Evolutionary conservation across 2,113 vertebrate species (phyloP).

Genomic region (Peromyscus californicus): DNA sequence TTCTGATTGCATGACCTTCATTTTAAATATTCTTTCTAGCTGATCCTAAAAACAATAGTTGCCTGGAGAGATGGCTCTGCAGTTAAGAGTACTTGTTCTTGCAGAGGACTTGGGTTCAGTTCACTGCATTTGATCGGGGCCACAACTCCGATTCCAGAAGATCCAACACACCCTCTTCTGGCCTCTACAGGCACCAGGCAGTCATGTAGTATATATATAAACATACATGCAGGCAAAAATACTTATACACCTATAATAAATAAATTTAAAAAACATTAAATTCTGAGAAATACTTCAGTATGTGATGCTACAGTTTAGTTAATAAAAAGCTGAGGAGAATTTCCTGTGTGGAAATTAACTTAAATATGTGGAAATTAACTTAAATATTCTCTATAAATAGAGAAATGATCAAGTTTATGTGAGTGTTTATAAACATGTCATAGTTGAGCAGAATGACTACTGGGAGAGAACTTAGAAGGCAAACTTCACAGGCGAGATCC

Average conservation of each 20-base stretch:
- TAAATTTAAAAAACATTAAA: background rate
- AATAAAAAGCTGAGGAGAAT: background rate
- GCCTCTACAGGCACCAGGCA: background rate
- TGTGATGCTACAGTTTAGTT: background rate
- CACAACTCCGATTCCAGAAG: background rate
- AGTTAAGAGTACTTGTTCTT: background rate
- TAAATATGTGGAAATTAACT: constrained; percentile 25
- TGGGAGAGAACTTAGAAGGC: background rate
- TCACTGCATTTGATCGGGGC: background rate
- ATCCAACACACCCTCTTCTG: background rate
- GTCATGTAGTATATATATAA: background rate
- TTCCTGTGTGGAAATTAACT: constrained; percentile 25
- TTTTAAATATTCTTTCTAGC: background rate
- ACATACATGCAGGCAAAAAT: background rate
- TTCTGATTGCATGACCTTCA: background rate
- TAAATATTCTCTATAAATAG: background rate
- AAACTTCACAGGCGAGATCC: background rate
- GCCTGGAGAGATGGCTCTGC: background rate
- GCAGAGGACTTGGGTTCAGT: background rate
- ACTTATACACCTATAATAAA: background rate
- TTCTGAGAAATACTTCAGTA: constrained; percentile 16
- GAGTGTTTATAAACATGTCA: background rate
- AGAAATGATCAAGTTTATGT: background rate
- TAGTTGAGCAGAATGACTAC: background rate
- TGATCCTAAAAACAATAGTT: background rate